These are phyloP conservation scores for Erpetoichthys calabaricus DNA, from an alignment of 2,797 vertebrate species.

Conservation along the genomic window DNA sequence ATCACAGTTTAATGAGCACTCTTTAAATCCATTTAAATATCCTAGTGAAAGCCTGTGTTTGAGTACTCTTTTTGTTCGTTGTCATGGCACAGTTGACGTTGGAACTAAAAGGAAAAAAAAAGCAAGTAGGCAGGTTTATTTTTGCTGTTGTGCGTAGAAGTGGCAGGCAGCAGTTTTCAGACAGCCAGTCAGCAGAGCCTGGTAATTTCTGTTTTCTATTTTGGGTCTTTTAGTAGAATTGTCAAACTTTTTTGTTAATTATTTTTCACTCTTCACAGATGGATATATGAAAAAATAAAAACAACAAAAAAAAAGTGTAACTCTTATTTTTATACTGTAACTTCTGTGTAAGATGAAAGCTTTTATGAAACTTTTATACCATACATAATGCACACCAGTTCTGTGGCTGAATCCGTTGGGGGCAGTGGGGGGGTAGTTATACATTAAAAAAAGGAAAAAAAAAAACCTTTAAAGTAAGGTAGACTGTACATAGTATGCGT, in stretches of 20 bases:
- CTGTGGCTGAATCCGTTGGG: too few species aligned
- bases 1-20: conserved; percentile 17
- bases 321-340: too few species aligned
- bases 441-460: too few species aligned
- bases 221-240: conserved; percentile 12
- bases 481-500: too few species aligned
- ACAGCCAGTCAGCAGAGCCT: conserved; percentile 9
- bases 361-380: too few species aligned
- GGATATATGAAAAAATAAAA: too few species aligned
- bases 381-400: too few species aligned
- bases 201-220: conserved; percentile 12
- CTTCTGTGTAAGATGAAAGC: too few species aligned
- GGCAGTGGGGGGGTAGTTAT: too few species aligned
- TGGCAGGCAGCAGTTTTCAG: conserved; percentile 12
- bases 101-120: conserved; percentile 40
- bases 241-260: conserved; percentile 7
- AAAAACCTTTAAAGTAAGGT: too few species aligned
- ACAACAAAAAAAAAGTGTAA: too few species aligned
- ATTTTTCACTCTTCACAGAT: not conserved
- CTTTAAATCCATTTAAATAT: conserved; percentile 35
- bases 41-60: conserved; percentile 42
- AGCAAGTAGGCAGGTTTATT: conserved; percentile 54
- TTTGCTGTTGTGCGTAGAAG: conserved; percentile 27
- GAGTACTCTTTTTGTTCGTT: conserved; percentile 51
- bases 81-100: conserved; percentile 59